phyloP scores from a whole-genome alignment of 2,113 vertebrate species.

The Sturnira hondurensis region DNA sequence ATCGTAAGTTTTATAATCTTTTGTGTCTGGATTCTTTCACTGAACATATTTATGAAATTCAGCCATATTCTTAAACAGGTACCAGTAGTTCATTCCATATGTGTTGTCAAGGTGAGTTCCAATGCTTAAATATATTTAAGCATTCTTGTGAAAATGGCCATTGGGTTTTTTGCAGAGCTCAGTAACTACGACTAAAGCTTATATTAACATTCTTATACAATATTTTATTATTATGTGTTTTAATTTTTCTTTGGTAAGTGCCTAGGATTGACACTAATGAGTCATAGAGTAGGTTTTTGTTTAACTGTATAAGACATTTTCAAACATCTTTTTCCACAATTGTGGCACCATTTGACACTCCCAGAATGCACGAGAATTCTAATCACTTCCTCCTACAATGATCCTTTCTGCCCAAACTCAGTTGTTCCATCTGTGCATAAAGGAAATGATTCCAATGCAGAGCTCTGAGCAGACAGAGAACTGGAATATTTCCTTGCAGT shows the following conservation, averaged over 20 bases:
- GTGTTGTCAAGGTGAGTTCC: background rate
- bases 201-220: background rate
- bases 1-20: background rate
- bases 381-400: background rate
- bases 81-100: background rate
- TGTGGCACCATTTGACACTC: background rate
- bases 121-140: background rate
- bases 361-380: background rate
- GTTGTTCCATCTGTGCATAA: slow-evolving; percentile 27
- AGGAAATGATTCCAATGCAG: background rate
- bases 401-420: background rate
- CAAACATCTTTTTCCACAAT: background rate
- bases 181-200: background rate
- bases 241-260: background rate
- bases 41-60: background rate
- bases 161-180: background rate
- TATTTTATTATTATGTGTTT: background rate
- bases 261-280: background rate
- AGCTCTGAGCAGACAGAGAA: background rate
- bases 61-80: background rate
- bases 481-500: background rate
- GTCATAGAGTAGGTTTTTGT: background rate
- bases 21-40: background rate
- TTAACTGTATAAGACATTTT: background rate
- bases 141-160: background rate